Evolutionary conservation across 2,888 invertebrate genomes (phyloP).

Genomic region (Acanthosoma haemorrhoidale): DNA sequence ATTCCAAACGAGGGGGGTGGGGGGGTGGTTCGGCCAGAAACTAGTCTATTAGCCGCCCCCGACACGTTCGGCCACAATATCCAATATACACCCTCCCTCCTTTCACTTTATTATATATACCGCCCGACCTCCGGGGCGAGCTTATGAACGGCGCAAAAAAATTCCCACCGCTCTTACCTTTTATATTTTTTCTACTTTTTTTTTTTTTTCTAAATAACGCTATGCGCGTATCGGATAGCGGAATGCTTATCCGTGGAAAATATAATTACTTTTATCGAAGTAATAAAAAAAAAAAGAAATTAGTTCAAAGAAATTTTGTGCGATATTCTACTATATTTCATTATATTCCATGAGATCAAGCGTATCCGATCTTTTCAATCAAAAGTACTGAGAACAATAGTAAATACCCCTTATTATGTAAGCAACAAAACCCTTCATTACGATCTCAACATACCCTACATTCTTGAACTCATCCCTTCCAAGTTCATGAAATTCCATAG

Average conservation of each 20-base stretch:
- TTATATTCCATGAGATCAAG: no score
- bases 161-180: slow-evolving; percentile 3
- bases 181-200: neutral
- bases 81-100: slow-evolving; percentile 24
- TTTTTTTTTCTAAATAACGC: neutral
- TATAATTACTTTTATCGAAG: neutral
- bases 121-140: neutral
- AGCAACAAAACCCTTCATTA: no score
- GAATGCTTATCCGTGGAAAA: neutral
- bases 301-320: no score
- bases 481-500: no score
- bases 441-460: no score
- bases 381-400: no score
- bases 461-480: no score
- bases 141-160: neutral
- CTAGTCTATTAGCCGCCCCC: slow-evolving; percentile 15
- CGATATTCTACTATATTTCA: no score
- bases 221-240: neutral
- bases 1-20: slow-evolving; percentile 1
- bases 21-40: neutral
- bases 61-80: slow-evolving; percentile 23
- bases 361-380: no score
- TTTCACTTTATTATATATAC: slow-evolving; percentile 23
- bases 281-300: neutral
- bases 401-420: no score